Evolutionary conservation across 2,113 vertebrate species (phyloP).

Genomic region (Solea senegalensis): DNA sequence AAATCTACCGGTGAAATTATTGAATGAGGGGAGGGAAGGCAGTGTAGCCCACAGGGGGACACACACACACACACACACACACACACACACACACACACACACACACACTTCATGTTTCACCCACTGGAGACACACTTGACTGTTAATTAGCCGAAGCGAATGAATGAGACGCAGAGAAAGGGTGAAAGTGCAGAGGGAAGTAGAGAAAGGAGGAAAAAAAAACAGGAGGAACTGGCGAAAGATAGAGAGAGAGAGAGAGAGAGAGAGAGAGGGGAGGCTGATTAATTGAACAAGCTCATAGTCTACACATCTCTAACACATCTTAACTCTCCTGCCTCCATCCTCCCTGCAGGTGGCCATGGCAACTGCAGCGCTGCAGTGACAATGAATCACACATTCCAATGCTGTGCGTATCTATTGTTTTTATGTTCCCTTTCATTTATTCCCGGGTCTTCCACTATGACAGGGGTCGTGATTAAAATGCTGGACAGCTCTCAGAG

Average conservation of each 20-base stretch:
- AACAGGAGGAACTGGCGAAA: not conserved
- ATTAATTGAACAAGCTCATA: slow-evolving; percentile 77
- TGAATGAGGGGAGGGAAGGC: slow-evolving; percentile 63
- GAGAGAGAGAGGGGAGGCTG: slow-evolving; percentile 41
- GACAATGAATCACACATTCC: slow-evolving; percentile 57
- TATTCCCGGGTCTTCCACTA: slow-evolving; percentile 45
- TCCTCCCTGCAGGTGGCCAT: slow-evolving; percentile 74
- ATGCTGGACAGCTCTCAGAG: slow-evolving; percentile 64
- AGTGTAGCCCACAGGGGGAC: slow-evolving; percentile 51
- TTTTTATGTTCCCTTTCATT: slow-evolving; percentile 60
- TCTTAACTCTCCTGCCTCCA: slow-evolving; percentile 70
- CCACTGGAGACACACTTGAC: slow-evolving; percentile 69
- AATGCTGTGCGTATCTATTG: slow-evolving; percentile 40
- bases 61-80: slow-evolving; percentile 17
- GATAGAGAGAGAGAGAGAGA: slow-evolving; percentile 4
- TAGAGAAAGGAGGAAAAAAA: slow-evolving; percentile 3
- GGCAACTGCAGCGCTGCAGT: slow-evolving; percentile 48
- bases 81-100: slow-evolving; percentile 36
- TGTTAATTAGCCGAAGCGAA: slow-evolving; percentile 79
- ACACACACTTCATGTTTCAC: slow-evolving; percentile 61
- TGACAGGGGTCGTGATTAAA: slow-evolving; percentile 55
- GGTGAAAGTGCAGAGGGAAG: slow-evolving; percentile 35
- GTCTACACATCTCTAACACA: slow-evolving; percentile 61
- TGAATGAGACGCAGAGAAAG: slow-evolving; percentile 60
- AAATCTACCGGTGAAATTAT: slow-evolving; percentile 78